Evolutionary conservation across 2,888 invertebrate species (phyloP).

Genomic region (Acrobasis repandana): DNA sequence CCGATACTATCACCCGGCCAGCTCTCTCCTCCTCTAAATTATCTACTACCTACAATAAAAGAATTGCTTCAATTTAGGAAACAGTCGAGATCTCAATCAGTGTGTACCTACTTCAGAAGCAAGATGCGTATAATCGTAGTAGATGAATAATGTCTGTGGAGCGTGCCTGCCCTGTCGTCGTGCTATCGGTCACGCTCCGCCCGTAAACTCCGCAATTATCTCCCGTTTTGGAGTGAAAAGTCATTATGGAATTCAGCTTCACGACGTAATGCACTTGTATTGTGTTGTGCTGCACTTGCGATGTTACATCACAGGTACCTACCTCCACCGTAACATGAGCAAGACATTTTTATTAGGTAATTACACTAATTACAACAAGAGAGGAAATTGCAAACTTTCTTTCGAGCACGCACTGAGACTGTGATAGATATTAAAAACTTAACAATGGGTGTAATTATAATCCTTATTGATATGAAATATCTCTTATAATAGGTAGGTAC

Average conservation of each 20-base stretch:
- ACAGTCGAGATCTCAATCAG: constrained; percentile 11
- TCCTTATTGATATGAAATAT: background rate
- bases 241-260: constrained; percentile 36
- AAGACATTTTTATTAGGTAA: constrained; percentile 10
- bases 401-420: background rate
- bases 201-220: constrained; percentile 58
- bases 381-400: background rate
- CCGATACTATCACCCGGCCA: constrained; percentile 30
- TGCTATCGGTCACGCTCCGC: constrained; percentile 52
- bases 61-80: constrained; percentile 7
- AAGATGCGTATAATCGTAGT: constrained; percentile 18
- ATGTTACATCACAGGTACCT: constrained; percentile 2
- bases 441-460: background rate
- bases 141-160: constrained; percentile 12
- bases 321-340: background rate
- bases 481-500: no score
- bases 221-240: constrained; percentile 60
- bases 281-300: background rate
- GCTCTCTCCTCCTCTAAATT: constrained; percentile 59
- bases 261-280: constrained; percentile 24
- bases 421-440: background rate
- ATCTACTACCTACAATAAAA: constrained; percentile 60
- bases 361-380: background rate
- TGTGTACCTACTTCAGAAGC: constrained; percentile 13
- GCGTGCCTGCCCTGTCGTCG: constrained; percentile 42